Evolutionary conservation across 2,113 vertebrate species (phyloP).

Genomic region (Microtus oregoni): DNA sequence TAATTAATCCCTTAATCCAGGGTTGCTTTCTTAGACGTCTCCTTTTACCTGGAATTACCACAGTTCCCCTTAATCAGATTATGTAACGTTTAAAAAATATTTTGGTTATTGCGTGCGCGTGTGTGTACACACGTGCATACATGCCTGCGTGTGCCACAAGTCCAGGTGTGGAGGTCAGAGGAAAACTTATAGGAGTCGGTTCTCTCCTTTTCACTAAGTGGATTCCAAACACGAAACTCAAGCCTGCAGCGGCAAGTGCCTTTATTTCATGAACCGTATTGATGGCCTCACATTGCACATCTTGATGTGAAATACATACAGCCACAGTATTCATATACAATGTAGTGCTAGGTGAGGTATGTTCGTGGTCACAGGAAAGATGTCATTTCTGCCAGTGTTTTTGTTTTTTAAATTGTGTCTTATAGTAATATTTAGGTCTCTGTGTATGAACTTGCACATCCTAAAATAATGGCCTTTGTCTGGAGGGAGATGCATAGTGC

Average conservation of each 20-base stretch:
- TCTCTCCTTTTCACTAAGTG: not conserved
- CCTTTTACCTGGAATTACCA: not conserved
- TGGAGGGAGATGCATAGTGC: not conserved
- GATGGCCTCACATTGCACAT: not conserved
- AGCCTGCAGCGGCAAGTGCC: not conserved
- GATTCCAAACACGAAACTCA: too few species aligned
- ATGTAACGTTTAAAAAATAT: not conserved
- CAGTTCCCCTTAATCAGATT: not conserved
- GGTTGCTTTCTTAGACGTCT: not conserved
- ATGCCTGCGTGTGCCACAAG: too few species aligned
- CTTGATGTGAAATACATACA: not conserved
- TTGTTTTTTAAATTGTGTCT: not conserved
- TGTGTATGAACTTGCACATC: not conserved
- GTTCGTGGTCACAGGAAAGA: not conserved
- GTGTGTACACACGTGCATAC: not conserved
- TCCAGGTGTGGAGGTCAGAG: not conserved
- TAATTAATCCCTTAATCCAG: not conserved
- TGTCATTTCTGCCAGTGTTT: not conserved
- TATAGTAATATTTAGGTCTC: slow-evolving; percentile 3
- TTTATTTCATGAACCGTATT: not conserved
- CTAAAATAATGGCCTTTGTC: slow-evolving; percentile 51
- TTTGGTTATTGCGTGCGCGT: not conserved
- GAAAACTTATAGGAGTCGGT: too few species aligned
- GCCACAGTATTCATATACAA: not conserved
- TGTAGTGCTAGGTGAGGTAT: not conserved